Evolutionary conservation across 2,888 invertebrate species (phyloP).

Genomic region (Tethea ocularis): DNA sequence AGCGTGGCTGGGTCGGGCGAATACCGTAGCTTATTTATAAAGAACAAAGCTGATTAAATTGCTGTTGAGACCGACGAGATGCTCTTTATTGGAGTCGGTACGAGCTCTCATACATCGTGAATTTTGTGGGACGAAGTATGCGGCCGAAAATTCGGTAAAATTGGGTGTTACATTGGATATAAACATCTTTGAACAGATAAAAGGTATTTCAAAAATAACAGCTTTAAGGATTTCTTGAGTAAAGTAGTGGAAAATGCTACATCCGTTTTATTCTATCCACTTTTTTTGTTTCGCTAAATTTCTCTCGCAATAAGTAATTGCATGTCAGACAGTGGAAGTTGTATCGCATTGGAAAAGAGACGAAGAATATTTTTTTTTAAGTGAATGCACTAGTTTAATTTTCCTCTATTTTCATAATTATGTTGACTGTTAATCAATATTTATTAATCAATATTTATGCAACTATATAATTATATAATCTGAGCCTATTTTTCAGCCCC

Average conservation of each 20-base stretch:
- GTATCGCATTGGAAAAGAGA: not conserved
- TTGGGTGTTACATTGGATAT: constrained; percentile 31
- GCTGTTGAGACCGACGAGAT: constrained; percentile 55
- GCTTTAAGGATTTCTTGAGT: constrained; percentile 11
- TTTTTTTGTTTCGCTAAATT: not conserved
- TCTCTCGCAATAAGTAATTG: constrained; percentile 1
- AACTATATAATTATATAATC: no score
- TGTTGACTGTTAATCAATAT: not conserved
- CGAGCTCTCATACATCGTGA: constrained; percentile 31
- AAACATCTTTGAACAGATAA: constrained; percentile 37
- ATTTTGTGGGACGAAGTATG: constrained; percentile 31
- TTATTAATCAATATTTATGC: no score
- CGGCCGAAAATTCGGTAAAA: constrained; percentile 31
- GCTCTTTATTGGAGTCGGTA: constrained; percentile 50
- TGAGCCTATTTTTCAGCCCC: no score
- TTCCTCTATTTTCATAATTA: not conserved
- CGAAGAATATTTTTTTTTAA: not conserved
- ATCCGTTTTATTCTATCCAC: not conserved
- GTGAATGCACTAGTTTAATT: not conserved
- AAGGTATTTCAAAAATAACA: constrained; percentile 19
- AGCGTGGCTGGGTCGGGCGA: constrained; percentile 44
- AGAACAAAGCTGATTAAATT: constrained; percentile 70
- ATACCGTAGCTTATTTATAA: constrained; percentile 58
- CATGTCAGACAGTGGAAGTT: constrained; percentile 4
- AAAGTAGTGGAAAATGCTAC: constrained; percentile 2